Percentiles rank a stretch among this genome's conserved stretches.
phyloP scores from a whole-genome alignment of 2,797 vertebrate species.

The Sebastes itinus region DNA sequence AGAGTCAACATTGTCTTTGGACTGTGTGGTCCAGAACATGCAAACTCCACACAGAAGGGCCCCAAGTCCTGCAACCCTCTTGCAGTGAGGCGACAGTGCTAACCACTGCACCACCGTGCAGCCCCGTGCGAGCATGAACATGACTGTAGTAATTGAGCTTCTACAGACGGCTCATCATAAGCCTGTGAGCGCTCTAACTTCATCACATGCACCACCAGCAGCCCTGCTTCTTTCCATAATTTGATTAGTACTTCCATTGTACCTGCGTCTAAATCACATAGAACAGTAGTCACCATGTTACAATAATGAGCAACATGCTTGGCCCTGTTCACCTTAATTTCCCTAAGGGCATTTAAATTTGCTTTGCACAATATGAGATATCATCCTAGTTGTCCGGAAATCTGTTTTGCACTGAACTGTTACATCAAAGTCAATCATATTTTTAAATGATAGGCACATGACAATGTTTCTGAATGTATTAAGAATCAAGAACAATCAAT shows the following conservation, averaged over 20 bases:
- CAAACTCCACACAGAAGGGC: too few relatives aligned
- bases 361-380: not conserved
- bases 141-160: too few relatives aligned
- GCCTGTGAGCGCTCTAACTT: not conserved
- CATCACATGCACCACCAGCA: not conserved
- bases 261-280: not conserved
- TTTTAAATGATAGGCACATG: not conserved
- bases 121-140: not conserved
- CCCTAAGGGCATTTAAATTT: not conserved
- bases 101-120: too few relatives aligned
- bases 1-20: too few relatives aligned
- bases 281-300: not conserved
- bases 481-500: not conserved
- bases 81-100: too few relatives aligned
- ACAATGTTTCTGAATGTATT: not conserved
- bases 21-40: too few relatives aligned
- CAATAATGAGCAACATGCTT: conserved; percentile 28
- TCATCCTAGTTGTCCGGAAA: not conserved
- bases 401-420: not conserved
- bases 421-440: not conserved
- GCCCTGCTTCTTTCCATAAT: not conserved
- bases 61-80: too few relatives aligned
- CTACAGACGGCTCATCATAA: not conserved
- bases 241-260: not conserved
- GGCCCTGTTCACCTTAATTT: not conserved